These are phyloP conservation scores for Genyomyrus donnyi DNA, from an alignment of 2,113 vertebrate genomes.

Conservation along the genomic window DNA sequence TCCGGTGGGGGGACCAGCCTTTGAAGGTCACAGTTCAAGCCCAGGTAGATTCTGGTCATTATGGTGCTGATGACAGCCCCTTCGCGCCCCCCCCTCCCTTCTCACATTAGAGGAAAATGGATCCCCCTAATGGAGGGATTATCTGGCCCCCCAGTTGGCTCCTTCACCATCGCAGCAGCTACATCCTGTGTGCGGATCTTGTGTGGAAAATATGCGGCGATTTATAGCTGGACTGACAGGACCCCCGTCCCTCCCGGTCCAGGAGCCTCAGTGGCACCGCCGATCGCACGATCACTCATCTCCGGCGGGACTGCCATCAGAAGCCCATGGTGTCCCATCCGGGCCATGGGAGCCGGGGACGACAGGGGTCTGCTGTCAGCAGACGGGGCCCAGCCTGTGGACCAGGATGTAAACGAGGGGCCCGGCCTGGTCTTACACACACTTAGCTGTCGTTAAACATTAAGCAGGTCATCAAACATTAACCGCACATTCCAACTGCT, in stretches of 20 bases:
- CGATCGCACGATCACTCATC: not conserved
- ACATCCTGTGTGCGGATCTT: constrained; percentile 42
- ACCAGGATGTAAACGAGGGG: not conserved
- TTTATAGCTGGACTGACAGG: not conserved
- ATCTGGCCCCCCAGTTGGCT: constrained; percentile 58
- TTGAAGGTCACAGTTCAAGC: constrained; percentile 73
- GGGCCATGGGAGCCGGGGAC: not conserved
- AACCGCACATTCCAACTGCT: not conserved
- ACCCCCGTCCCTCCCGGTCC: not conserved
- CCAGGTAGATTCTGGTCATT: constrained; percentile 68
- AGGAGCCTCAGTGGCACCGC: not conserved
- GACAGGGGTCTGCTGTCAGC: not conserved
- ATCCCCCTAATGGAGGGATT: constrained; percentile 71
- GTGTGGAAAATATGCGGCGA: not conserved
- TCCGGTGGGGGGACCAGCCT: constrained; percentile 38
- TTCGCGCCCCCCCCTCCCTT: constrained; percentile 63
- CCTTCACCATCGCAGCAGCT: constrained; percentile 54
- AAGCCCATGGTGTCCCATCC: not conserved
- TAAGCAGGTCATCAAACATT: constrained; percentile 13
- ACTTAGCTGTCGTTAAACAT: not conserved
- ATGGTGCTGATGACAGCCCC: constrained; percentile 69
- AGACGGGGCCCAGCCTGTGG: not conserved
- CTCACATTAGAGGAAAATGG: constrained; percentile 65
- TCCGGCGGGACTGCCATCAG: not conserved
- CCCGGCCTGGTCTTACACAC: not conserved